Evolutionary conservation across 2,113 vertebrate genomes (phyloP).

Genomic region (Gadus macrocephalus): DNA sequence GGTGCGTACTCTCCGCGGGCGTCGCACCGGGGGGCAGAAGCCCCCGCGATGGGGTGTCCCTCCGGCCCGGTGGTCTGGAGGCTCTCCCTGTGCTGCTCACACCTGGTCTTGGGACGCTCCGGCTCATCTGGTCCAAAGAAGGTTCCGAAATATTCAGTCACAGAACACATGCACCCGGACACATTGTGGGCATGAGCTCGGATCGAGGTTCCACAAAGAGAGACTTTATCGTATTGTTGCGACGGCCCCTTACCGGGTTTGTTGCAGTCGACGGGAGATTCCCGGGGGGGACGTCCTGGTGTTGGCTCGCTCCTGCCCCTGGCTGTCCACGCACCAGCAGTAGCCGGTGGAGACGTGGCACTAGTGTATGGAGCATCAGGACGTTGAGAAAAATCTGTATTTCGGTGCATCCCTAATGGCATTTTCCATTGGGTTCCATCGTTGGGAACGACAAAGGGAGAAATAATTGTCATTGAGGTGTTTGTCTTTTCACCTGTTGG

Average conservation of each 20-base stretch:
- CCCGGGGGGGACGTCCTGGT: slow-evolving; percentile 57
- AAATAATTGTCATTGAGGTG: no score
- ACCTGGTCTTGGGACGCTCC: slow-evolving; percentile 41
- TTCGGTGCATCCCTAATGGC: no score
- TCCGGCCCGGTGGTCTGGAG: slow-evolving; percentile 18
- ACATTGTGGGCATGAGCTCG: not conserved
- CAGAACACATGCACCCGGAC: no score
- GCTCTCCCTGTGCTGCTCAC: slow-evolving; percentile 54
- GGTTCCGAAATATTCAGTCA: no score
- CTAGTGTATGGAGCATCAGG: slow-evolving; percentile 39
- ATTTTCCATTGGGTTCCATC: no score
- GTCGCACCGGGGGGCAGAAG: slow-evolving; percentile 69
- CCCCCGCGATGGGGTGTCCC: slow-evolving; percentile 22
- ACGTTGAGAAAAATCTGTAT: not conserved
- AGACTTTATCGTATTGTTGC: not conserved
- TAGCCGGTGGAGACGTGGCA: slow-evolving; percentile 69
- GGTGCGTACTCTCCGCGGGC: slow-evolving; percentile 68
- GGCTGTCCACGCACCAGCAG: slow-evolving; percentile 70
- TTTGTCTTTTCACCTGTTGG: not conserved
- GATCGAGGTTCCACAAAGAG: not conserved
- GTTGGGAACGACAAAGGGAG: no score
- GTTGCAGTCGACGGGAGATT: slow-evolving; percentile 45
- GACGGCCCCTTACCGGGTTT: slow-evolving; percentile 59
- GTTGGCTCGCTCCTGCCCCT: slow-evolving; percentile 62
- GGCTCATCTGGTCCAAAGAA: not conserved